Conservation (phyloP, 2,797 vertebrate species). For the Schizopygopsis malacanthus region DNA sequence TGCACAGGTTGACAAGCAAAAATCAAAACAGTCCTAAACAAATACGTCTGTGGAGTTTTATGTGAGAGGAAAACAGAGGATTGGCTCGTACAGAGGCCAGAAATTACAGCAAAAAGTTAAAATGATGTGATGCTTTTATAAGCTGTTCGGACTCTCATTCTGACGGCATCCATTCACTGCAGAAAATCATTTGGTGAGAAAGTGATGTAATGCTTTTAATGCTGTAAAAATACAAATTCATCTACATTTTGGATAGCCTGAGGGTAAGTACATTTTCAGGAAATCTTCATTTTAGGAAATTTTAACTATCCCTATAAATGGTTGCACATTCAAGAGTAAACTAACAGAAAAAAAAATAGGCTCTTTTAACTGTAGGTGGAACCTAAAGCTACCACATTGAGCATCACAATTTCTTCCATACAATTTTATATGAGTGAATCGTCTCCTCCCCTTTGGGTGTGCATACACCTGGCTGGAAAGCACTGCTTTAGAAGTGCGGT, state of each 20-base stretch:
- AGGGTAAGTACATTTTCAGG: background rate
- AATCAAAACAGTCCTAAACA: background rate
- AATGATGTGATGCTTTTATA: background rate
- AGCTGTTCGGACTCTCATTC: background rate
- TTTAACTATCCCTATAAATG: background rate
- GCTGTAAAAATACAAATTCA: background rate
- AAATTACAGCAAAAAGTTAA: background rate
- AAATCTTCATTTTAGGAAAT: background rate
- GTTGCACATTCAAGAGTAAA: background rate
- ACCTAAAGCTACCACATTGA: background rate
- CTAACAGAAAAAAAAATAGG: background rate
- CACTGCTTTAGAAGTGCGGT: conserved; percentile 3
- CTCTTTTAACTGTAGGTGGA: background rate
- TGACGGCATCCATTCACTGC: background rate
- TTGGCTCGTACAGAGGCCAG: background rate
- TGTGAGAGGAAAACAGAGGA: too few species aligned
- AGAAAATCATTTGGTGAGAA: background rate
- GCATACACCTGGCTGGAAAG: conserved; percentile 13
- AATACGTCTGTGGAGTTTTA: too few species aligned
- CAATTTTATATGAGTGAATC: background rate
- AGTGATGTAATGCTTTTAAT: background rate
- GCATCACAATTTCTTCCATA: background rate
- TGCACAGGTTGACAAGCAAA: background rate
- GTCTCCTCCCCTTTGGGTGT: background rate
- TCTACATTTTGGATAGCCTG: background rate